A percentile compares a stretch with the other conserved stretches of the same genome.
Evolutionary conservation across 53 echinoderm and acorn worm species (phyloP).

Genomic region (Henricia sp.): DNA sequence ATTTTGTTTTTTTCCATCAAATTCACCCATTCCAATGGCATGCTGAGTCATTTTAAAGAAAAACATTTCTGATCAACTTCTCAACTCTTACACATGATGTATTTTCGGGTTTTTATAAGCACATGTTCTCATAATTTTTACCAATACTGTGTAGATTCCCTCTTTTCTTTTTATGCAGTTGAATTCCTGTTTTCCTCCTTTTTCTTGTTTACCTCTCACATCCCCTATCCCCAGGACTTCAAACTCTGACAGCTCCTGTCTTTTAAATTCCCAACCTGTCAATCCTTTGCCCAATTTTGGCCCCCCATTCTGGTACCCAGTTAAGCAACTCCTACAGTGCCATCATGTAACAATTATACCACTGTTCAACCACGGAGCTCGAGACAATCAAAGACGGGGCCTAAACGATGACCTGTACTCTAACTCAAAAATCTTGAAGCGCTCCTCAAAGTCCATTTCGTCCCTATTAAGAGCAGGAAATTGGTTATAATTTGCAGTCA

Average conservation of each 20-base stretch:
- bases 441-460: not conserved
- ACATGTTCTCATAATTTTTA: not conserved
- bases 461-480: no score
- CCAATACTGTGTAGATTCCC: not conserved
- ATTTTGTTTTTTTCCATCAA: no score
- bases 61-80: no score
- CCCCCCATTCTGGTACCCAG: no score
- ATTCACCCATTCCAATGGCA: no score
- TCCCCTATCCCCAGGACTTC: not conserved
- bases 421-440: not conserved
- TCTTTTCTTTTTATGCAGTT: not conserved
- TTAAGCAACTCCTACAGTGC: not conserved
- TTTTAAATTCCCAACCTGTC: no score
- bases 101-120: not conserved
- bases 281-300: no score
- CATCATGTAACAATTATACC: conserved; percentile 23
- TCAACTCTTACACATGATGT: no score
- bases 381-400: not conserved
- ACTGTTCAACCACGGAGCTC: not conserved
- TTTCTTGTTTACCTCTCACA: not conserved
- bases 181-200: not conserved
- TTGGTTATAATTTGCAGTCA: no score
- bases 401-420: not conserved
- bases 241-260: not conserved
- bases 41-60: no score